A percentile compares a stretch with the other conserved stretches of the same genome.
phyloP scores from a whole-genome alignment of 2,113 vertebrate genomes.

The Martes martes region DNA sequence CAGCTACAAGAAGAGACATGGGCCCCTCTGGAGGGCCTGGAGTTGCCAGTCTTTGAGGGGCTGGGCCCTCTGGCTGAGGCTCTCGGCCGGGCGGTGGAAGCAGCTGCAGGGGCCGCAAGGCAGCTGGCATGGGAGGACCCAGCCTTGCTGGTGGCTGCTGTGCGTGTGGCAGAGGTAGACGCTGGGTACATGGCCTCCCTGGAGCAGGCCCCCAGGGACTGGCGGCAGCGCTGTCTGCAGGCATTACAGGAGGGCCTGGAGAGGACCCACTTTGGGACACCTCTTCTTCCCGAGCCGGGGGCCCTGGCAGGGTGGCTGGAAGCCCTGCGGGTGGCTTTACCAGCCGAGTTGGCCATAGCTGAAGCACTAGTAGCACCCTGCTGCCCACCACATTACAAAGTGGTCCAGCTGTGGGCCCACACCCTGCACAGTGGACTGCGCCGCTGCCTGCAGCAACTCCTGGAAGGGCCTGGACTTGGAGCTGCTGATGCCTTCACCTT shows the following conservation, averaged over 20 bases:
- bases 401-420: constrained; percentile 86
- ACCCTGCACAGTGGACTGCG: constrained; percentile 89
- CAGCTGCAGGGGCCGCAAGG: constrained; percentile 77
- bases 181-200: constrained; percentile 86
- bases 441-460: constrained; percentile 87
- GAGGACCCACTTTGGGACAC: constrained; percentile 57
- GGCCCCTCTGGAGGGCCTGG: constrained; percentile 80
- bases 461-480: constrained; percentile 89
- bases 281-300: constrained; percentile 62
- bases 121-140: constrained; percentile 90
- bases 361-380: constrained; percentile 94
- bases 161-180: constrained; percentile 95
- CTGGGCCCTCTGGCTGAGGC: constrained; percentile 89
- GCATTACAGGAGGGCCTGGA: constrained; percentile 86
- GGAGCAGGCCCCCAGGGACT: constrained; percentile 89
- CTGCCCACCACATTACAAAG: constrained; percentile 90
- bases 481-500: constrained; percentile 92
- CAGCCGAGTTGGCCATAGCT: constrained; percentile 88
- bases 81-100: constrained; percentile 89
- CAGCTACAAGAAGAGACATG: constrained; percentile 90
- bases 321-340: constrained; percentile 87
- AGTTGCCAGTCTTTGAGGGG: constrained; percentile 84
- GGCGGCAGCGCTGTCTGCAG: constrained; percentile 90
- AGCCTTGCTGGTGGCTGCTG: constrained; percentile 90
- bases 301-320: constrained; percentile 90